Conservation (phyloP, 2,797 vertebrate species). For the Emys orbicularis region DNA sequence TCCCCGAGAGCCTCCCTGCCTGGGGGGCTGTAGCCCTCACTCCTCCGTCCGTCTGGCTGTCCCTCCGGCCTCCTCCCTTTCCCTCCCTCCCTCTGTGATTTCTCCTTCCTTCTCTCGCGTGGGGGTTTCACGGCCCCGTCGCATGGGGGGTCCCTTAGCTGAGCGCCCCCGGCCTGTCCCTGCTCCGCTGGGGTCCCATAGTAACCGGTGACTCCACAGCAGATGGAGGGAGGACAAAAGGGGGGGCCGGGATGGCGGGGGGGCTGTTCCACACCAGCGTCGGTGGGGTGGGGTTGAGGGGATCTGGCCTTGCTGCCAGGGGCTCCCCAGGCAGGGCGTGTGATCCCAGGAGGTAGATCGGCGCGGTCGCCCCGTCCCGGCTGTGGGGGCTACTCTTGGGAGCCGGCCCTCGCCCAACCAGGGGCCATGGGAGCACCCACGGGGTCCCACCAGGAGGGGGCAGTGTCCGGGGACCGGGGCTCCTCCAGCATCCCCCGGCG, state of each 20-base stretch:
- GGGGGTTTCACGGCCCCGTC: background rate
- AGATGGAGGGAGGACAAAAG: slow-evolving; percentile 76
- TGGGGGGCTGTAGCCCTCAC: slow-evolving; percentile 68
- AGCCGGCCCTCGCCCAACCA: too few relatives aligned
- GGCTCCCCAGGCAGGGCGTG: background rate
- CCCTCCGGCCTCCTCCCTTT: background rate
- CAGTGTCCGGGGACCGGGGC: background rate
- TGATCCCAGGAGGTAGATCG: too few relatives aligned
- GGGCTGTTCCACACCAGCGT: too few relatives aligned
- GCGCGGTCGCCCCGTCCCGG: too few relatives aligned
- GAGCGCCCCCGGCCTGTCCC: background rate
- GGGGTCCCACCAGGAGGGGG: slow-evolving; percentile 65
- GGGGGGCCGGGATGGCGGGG: background rate
- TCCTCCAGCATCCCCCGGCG: too few relatives aligned
- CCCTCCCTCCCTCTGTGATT: background rate
- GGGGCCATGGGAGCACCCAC: background rate
- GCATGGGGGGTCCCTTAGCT: background rate
- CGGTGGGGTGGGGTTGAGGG: too few relatives aligned
- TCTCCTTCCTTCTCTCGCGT: background rate
- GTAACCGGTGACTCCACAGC: slow-evolving; percentile 78
- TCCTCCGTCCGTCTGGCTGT: slow-evolving; percentile 65
- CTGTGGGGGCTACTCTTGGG: too few relatives aligned
- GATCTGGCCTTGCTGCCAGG: too few relatives aligned
- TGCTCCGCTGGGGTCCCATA: slow-evolving; percentile 65
- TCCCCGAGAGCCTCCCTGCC: background rate